Evolutionary conservation across 2,888 invertebrate genomes (phyloP).

Genomic region (Petrolisthes manimaculis): DNA sequence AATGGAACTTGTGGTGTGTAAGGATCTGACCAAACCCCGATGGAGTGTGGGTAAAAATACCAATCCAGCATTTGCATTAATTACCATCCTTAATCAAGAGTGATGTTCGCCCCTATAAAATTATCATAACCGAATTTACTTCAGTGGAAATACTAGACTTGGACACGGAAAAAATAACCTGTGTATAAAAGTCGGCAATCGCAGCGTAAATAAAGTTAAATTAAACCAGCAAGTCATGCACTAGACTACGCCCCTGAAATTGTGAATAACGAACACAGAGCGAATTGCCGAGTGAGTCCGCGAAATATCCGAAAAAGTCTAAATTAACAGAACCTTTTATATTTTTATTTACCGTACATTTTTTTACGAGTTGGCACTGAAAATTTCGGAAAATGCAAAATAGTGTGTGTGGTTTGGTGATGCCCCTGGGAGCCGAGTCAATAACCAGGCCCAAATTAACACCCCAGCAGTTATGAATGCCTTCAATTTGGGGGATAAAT

Average conservation of each 20-base stretch:
- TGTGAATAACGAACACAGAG: neutral
- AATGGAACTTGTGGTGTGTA: too few species aligned
- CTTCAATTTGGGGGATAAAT: slow-evolving; percentile 44
- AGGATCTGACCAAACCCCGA: too few species aligned
- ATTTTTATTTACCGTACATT: too few species aligned
- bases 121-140: slow-evolving; percentile 19
- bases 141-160: neutral
- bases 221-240: neutral
- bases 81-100: slow-evolving; percentile 11
- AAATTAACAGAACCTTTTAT: neutral
- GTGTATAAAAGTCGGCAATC: neutral
- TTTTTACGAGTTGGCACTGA: neutral
- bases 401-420: neutral
- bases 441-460: slow-evolving; percentile 14
- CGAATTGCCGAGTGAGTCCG: neutral
- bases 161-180: neutral
- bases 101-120: neutral
- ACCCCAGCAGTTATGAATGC: slow-evolving; percentile 32
- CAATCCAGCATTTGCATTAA: neutral
- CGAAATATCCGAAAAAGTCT: neutral
- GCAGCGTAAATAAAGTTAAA: neutral
- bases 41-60: neutral
- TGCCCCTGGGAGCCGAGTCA: neutral
- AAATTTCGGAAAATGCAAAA: neutral
- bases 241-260: neutral